Base-by-base conservation (phyloP, 2,113 vertebrate genomes). In the Mormoops blainvillei region DNA sequence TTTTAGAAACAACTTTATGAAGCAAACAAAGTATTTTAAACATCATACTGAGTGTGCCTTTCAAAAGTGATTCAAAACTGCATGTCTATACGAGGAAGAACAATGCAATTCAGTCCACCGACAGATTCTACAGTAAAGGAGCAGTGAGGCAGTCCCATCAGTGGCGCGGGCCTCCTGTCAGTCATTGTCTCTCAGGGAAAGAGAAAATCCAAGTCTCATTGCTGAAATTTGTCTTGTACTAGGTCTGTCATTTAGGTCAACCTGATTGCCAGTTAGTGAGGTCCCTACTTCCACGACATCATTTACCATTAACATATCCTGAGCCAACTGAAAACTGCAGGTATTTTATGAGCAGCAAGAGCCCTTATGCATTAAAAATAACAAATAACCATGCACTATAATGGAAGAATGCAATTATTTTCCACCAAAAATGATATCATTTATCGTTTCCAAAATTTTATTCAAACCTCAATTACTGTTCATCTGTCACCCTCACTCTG, bases 391-490 rank as follows among this genome's bases (percentile, higher is more conserved):
- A 84, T 0, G n/a, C 15, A 52, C 63, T n/a, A 78, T 52, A 92
- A 96, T 54, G 82, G 76, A 90, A 97, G 81, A 96, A 91, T 65
- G 56, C 16, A 91, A 33, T 78, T 74, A 65, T 91, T 97, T 96
- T 95, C 94, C 80, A 68, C 65, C 71, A 96, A 76, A 95, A 95
- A 95, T 45, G 5, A 2, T 48, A 84, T 52, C 91, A 96, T 95
- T 95, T 94, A 91, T 96, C 88, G 91, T 96, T 93, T 95, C 90
- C 94, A 97, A 97, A 97, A 95, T 92, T 95, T 83, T 90, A 94
- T 76, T 97, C 84, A 96, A 50, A 91, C 68, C 80, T 97, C 95
- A 96, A 94, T 98, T 96, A 95, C 92, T 94, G 56, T 94, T 96
- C 94, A 97, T 96, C 94, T 96, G 78, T 97, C 97, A 97, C 52